Evolutionary conservation across 2,797 vertebrate species (phyloP).

Genomic region (Dryobates pubescens): DNA sequence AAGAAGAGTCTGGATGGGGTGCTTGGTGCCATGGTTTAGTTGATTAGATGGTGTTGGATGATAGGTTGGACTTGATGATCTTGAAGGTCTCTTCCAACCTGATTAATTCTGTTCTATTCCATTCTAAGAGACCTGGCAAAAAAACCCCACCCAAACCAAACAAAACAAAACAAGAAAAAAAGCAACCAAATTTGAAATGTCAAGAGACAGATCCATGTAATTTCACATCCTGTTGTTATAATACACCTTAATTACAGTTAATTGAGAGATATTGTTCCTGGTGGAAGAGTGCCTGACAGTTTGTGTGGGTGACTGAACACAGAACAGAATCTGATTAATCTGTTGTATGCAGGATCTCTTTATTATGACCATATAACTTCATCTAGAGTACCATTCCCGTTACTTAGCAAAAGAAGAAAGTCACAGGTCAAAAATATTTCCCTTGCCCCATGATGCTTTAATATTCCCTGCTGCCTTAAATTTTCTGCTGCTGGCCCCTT

Average conservation of each 20-base stretch:
- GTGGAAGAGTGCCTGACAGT: conserved; percentile 49
- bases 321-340: not conserved
- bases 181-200: conserved; percentile 20
- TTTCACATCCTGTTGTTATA: conserved; percentile 56
- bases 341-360: not conserved
- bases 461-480: not conserved
- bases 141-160: not conserved
- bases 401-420: not conserved
- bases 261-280: conserved; percentile 58
- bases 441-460: not conserved
- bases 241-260: conserved; percentile 59
- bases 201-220: conserved; percentile 53
- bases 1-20: no score
- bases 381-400: not conserved
- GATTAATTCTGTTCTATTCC: no score
- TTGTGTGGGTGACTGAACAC: conserved; percentile 50
- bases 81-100: no score
- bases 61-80: no score
- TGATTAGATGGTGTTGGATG: no score
- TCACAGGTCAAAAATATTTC: not conserved
- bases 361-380: not conserved
- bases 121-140: not conserved
- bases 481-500: not conserved
- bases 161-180: not conserved
- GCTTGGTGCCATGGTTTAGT: no score